Evolutionary conservation across 2,113 vertebrate species (phyloP).

Genomic region (Saiga tatarica): DNA sequence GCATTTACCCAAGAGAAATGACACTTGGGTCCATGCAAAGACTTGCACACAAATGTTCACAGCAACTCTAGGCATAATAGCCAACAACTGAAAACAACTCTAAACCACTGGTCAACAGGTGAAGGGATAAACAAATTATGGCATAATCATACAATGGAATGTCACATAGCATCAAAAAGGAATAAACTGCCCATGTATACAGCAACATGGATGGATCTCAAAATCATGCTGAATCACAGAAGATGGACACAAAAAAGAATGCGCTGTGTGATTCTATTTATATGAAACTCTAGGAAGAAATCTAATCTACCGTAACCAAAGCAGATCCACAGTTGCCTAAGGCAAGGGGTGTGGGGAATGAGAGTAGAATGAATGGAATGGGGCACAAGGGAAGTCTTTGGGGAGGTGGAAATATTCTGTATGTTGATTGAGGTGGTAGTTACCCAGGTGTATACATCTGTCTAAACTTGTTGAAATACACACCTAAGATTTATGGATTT

Average conservation of each 20-base stretch:
- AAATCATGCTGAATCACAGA: not conserved
- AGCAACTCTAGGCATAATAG: not conserved
- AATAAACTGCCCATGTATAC: not conserved
- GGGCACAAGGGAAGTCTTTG: not conserved
- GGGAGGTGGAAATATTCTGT: not conserved
- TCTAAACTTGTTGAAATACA: not conserved
- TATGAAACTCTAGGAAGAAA: not conserved
- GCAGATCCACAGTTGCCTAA: not conserved
- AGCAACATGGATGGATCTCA: not conserved
- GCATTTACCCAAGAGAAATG: not conserved
- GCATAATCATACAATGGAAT: not conserved
- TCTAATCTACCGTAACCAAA: not conserved
- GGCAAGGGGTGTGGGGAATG: not conserved
- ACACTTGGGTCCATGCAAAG: not conserved
- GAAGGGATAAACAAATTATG: not conserved
- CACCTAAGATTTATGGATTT: not conserved
- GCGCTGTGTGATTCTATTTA: not conserved
- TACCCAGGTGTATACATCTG: not conserved
- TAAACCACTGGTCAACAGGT: not conserved
- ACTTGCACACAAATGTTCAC: not conserved
- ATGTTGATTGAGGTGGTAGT: not conserved
- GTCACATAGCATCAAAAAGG: not conserved
- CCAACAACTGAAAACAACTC: not conserved
- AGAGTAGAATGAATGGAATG: not conserved
- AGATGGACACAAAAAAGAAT: not conserved